phyloP scores from a whole-genome alignment of 2,113 vertebrate species.

The Semnornis frantzii region DNA sequence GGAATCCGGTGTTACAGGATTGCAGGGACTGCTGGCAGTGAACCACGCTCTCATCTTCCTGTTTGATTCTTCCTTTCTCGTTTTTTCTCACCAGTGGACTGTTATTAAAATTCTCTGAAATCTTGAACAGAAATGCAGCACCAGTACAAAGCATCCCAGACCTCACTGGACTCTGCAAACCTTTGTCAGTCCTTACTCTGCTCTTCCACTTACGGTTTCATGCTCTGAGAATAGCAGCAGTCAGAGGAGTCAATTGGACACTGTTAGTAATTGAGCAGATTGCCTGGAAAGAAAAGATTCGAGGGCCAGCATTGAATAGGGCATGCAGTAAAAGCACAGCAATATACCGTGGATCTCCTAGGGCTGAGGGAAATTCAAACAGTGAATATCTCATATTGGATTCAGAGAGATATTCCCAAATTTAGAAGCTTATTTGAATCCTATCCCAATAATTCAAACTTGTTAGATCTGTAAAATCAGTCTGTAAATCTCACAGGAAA shows the following conservation, averaged over 20 bases:
- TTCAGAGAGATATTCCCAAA: slow-evolving; percentile 19
- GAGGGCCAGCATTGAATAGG: slow-evolving; percentile 1
- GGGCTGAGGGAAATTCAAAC: not conserved
- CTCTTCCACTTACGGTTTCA: not conserved
- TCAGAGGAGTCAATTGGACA: not conserved
- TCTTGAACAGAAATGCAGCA: not conserved
- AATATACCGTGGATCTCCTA: not conserved
- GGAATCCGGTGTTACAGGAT: not conserved
- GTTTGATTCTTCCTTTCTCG: not conserved
- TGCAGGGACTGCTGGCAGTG: not conserved
- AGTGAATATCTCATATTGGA: not conserved
- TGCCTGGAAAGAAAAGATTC: slow-evolving; percentile 20
- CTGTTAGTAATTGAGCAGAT: not conserved
- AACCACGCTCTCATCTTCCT: not conserved
- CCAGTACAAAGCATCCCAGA: not conserved
- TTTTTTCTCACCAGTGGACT: not conserved
- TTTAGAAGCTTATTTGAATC: slow-evolving; percentile 42
- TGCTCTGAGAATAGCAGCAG: not conserved
- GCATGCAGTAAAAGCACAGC: not conserved
- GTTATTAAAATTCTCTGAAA: not conserved
- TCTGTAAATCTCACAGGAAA: slow-evolving; percentile 47
- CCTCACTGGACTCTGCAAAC: not conserved
- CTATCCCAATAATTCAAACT: slow-evolving; percentile 37
- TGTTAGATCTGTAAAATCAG: slow-evolving; percentile 54
- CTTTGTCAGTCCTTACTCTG: not conserved